Conservation (phyloP, 2,797 vertebrate species). For the Rhinophrynus dorsalis region DNA sequence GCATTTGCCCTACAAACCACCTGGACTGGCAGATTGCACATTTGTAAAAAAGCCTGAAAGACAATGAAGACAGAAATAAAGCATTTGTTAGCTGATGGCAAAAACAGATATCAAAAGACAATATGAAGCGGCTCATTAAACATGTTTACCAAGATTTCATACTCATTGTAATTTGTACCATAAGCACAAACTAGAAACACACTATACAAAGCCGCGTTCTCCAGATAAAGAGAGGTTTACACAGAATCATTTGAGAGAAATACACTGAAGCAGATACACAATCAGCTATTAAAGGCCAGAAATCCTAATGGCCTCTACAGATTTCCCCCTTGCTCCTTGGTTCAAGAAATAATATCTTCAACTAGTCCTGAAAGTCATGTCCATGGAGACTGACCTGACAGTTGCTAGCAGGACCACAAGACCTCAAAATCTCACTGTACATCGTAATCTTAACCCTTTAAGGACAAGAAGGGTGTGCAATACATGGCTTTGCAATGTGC, state of each 20-base stretch:
- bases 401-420: too few species aligned
- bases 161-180: conserved; percentile 12
- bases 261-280: background rate
- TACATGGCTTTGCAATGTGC: too few species aligned
- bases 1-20: conserved; percentile 81
- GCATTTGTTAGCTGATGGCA: conserved; percentile 44
- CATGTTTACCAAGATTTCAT: conserved; percentile 28
- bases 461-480: too few species aligned
- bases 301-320: too few species aligned
- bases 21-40: conserved; percentile 85
- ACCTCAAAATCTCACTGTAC: too few species aligned
- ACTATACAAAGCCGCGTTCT: background rate
- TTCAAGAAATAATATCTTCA: too few species aligned
- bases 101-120: conserved; percentile 33
- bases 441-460: too few species aligned
- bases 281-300: too few species aligned
- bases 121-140: conserved; percentile 53
- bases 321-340: too few species aligned
- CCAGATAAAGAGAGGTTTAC: conserved; percentile 2
- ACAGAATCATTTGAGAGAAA: background rate
- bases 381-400: too few species aligned
- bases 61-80: conserved; percentile 56
- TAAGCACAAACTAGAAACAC: conserved; percentile 23
- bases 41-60: conserved; percentile 85
- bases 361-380: too few species aligned